phyloP scores from a whole-genome alignment of 2,797 vertebrate genomes.

The Eidolon dupreanum region DNA sequence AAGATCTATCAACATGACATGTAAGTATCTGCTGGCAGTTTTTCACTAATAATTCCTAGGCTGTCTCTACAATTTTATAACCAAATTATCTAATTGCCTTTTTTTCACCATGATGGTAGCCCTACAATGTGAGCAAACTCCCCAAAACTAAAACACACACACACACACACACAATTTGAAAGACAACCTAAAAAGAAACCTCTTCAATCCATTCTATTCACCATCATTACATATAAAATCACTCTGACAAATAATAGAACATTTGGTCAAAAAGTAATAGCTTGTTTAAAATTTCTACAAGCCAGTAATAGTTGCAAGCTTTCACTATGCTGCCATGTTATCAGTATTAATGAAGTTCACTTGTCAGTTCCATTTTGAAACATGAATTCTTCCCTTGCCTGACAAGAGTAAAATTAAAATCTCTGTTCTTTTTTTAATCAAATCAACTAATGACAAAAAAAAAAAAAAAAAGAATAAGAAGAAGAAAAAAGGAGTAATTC shows the following conservation, averaged over 20 bases:
- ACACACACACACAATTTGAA: not conserved
- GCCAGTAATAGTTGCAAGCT: slow-evolving; percentile 49
- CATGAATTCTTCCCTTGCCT: slow-evolving; percentile 44
- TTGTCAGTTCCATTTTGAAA: slow-evolving; percentile 72
- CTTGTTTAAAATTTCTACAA: slow-evolving; percentile 60
- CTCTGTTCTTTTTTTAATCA: slow-evolving; percentile 57
- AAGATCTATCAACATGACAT: not conserved
- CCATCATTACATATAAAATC: slow-evolving; percentile 52
- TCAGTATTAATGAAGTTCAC: slow-evolving; percentile 73
- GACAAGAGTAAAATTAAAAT: slow-evolving; percentile 69
- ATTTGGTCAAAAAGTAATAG: slow-evolving; percentile 67
- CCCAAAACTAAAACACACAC: not conserved
- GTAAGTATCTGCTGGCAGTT: not conserved
- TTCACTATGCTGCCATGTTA: slow-evolving; percentile 64
- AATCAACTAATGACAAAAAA: slow-evolving; percentile 59
- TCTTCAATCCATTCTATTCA: slow-evolving; percentile 50
- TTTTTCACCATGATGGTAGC: not conserved
- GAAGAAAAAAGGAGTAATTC: slow-evolving; percentile 40
- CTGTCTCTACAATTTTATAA: not conserved
- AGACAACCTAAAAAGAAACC: slow-evolving; percentile 57
- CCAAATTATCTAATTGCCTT: not conserved
- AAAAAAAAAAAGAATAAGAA: not conserved
- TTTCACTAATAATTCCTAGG: not conserved
- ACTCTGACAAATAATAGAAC: slow-evolving; percentile 61
- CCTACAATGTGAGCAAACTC: not conserved